Conservation (phyloP, 1,140 invertebrate genomes). For the Coenobita brevimanus region DNA sequence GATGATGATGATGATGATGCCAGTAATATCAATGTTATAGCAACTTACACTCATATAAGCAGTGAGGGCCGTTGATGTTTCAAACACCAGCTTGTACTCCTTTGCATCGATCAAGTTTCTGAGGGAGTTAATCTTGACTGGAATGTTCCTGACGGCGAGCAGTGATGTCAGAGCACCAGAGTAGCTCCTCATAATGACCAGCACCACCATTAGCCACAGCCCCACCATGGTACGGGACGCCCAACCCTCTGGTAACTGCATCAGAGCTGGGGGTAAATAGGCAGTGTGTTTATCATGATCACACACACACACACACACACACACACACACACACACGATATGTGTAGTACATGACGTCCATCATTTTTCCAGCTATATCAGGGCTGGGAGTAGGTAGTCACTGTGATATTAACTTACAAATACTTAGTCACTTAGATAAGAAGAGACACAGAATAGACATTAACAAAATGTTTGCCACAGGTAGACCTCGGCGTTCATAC, state of each 20-base stretch:
- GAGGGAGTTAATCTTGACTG: conserved; percentile 35
- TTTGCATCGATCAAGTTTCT: conserved; percentile 9
- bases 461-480: too few species aligned
- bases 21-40: not conserved
- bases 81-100: conserved; percentile 29
- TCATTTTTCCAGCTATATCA: too few species aligned
- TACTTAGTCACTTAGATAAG: too few species aligned
- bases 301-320: too few species aligned
- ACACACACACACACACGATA: too few species aligned
- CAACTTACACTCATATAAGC: conserved; percentile 28
- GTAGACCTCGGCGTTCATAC: too few species aligned
- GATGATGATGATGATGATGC: too few species aligned
- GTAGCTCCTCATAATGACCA: conserved; percentile 49
- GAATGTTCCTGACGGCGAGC: conserved; percentile 51
- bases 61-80: conserved; percentile 35
- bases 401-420: too few species aligned
- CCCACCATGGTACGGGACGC: not conserved
- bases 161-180: conserved; percentile 39
- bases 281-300: too few species aligned
- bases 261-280: not conserved
- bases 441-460: too few species aligned
- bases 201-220: conserved; percentile 24
- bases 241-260: not conserved
- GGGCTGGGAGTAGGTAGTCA: too few species aligned
- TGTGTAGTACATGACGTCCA: too few species aligned